phyloP scores from a whole-genome alignment of 2,797 vertebrate species.

The Cygnus olor region DNA sequence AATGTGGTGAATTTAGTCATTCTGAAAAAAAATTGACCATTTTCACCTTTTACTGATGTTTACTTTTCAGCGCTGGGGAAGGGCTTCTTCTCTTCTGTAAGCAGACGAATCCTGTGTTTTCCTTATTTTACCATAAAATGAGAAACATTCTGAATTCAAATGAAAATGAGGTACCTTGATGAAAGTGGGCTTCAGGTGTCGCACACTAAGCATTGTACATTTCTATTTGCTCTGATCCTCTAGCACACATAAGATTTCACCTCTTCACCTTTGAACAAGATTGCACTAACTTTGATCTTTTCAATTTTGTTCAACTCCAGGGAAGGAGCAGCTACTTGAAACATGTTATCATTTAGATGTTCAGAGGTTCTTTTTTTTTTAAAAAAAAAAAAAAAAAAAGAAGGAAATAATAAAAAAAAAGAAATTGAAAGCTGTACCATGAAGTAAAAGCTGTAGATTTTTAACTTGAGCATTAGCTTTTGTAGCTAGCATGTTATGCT shows the following conservation, averaged over 20 bases:
- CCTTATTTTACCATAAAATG: conserved; percentile 26
- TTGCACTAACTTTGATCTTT: conserved; percentile 68
- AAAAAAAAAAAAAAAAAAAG: background rate
- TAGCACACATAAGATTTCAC: conserved; percentile 56
- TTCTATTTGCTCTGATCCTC: conserved; percentile 71
- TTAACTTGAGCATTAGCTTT: conserved; percentile 40
- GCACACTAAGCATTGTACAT: conserved; percentile 27
- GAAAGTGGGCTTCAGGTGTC: conserved; percentile 67
- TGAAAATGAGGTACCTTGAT: conserved; percentile 70
- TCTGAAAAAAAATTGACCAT: background rate
- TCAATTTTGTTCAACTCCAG: conserved; percentile 69
- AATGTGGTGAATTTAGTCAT: background rate
- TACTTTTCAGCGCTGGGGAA: conserved; percentile 1
- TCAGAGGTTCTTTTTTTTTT: background rate
- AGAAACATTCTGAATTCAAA: conserved; percentile 51
- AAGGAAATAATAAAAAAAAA: background rate
- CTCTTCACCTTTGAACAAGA: conserved; percentile 69
- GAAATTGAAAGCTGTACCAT: background rate
- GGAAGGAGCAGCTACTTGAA: conserved; percentile 64
- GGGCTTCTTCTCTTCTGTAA: conserved; percentile 12
- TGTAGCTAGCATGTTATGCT: background rate
- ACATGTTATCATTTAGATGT: conserved; percentile 60
- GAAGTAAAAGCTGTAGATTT: conserved; percentile 49
- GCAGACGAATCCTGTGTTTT: background rate
- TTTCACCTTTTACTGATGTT: conserved; percentile 36